phyloP scores from a whole-genome alignment of 2,888 invertebrate genomes.

The Rhodophaea formosa region DNA sequence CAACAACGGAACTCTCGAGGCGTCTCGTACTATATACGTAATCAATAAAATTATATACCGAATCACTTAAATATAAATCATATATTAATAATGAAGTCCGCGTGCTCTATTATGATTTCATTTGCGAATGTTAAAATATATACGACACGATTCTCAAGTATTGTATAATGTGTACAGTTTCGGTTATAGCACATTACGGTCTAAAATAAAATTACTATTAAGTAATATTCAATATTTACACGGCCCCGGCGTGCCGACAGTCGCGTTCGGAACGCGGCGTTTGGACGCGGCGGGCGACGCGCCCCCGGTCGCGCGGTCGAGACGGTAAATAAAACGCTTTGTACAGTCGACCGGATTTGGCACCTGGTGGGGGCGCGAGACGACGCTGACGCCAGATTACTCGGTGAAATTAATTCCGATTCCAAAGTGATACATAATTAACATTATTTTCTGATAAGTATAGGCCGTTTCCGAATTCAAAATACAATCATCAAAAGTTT shows the following conservation, averaged over 20 bases:
- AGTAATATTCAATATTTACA: constrained; percentile 78
- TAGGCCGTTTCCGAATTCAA: not conserved
- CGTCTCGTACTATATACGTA: constrained; percentile 24
- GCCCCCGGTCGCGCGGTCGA: constrained; percentile 3
- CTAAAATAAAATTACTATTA: constrained; percentile 77
- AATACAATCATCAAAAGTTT: not conserved
- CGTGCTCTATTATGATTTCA: constrained; percentile 38
- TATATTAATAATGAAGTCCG: constrained; percentile 53
- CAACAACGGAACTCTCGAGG: constrained; percentile 15
- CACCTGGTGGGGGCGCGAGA: not conserved
- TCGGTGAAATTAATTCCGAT: too few relatives aligned
- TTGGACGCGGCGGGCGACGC: not conserved
- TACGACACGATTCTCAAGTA: constrained; percentile 35
- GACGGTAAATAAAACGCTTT: constrained; percentile 1
- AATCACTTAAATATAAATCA: constrained; percentile 57
- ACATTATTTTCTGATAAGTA: too few relatives aligned
- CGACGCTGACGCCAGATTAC: not conserved
- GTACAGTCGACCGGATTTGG: constrained; percentile 11
- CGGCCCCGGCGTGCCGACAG: constrained; percentile 24
- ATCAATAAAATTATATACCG: constrained; percentile 51
- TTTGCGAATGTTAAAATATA: constrained; percentile 34
- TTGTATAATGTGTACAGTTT: constrained; percentile 47
- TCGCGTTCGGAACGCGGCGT: constrained; percentile 16
- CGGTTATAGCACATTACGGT: constrained; percentile 75
- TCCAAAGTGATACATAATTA: too few relatives aligned